Evolutionary conservation across 2,113 vertebrate genomes (phyloP).

Genomic region (Sinocyclocheilus rhinocerous): DNA sequence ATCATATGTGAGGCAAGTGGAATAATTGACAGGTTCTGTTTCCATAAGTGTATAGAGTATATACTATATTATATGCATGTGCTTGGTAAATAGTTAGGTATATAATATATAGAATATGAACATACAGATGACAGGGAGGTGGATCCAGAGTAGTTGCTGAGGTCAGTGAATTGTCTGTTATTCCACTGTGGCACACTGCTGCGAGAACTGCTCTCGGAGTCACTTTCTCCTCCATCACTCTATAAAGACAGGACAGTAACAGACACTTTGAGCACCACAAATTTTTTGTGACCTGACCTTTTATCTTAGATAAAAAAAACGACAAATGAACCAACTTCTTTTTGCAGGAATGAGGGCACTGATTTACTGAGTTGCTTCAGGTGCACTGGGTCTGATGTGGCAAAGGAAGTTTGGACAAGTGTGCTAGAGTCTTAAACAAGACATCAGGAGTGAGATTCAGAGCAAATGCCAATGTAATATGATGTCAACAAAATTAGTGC

Average conservation of each 20-base stretch:
- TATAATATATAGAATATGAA: conserved; percentile 62
- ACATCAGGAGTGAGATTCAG: conserved; percentile 22
- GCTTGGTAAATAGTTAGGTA: neutral
- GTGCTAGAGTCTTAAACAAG: conserved; percentile 74
- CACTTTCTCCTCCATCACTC: conserved; percentile 83
- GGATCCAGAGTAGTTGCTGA: conserved; percentile 87
- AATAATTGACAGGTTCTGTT: neutral
- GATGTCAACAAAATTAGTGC: neutral
- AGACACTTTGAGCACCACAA: neutral
- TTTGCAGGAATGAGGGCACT: conserved; percentile 86
- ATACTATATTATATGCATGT: neutral
- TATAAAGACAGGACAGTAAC: conserved; percentile 64
- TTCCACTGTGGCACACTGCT: conserved; percentile 80
- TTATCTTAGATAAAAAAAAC: neutral
- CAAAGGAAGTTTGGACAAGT: conserved; percentile 73
- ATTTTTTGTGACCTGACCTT: neutral
- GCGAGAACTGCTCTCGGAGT: conserved; percentile 82
- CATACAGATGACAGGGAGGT: conserved; percentile 90
- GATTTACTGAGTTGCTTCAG: conserved; percentile 94
- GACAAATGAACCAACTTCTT: conserved; percentile 75
- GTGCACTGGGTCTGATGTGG: conserved; percentile 80
- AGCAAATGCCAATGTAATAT: conserved; percentile 8
- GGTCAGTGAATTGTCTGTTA: conserved; percentile 85
- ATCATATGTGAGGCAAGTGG: neutral
- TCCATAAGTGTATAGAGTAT: neutral